Evolutionary conservation across 2,113 vertebrate genomes (phyloP).

Genomic region (Heliornis fulica): DNA sequence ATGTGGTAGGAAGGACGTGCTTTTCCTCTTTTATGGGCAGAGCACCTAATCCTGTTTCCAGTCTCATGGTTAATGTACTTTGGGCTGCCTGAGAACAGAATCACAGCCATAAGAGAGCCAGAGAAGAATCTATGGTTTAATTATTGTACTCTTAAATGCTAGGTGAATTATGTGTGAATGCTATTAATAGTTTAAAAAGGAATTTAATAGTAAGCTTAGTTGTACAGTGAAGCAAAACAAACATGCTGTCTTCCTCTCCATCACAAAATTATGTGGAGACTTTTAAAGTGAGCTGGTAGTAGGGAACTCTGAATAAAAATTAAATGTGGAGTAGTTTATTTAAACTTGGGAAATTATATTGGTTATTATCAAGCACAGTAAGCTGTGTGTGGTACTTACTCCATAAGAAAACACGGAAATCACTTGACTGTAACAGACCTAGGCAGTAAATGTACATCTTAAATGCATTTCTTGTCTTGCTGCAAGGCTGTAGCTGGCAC

Average conservation of each 20-base stretch:
- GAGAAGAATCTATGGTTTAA: background rate
- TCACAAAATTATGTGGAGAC: background rate
- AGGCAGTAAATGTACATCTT: background rate
- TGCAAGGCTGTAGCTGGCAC: background rate
- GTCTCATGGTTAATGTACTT: background rate
- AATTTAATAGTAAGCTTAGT: background rate
- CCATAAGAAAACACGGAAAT: background rate
- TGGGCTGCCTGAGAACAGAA: background rate
- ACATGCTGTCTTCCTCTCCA: background rate
- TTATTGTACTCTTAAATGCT: background rate
- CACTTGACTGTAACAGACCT: background rate
- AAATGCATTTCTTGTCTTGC: background rate
- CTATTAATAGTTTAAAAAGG: background rate
- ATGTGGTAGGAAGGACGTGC: background rate
- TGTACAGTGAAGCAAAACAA: background rate
- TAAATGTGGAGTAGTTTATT: background rate
- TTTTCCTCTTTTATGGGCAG: background rate
- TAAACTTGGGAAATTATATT: background rate
- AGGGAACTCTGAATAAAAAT: background rate
- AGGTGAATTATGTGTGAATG: background rate
- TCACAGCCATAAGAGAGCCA: background rate
- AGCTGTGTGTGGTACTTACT: background rate
- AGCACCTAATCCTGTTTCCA: slow-evolving; percentile 15
- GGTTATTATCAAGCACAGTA: background rate
- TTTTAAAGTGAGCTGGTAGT: background rate